A percentile compares a stretch with the other conserved stretches of the same genome.
Evolutionary conservation across 2,797 vertebrate species (phyloP).

Genomic region (Takifugu rubripes): DNA sequence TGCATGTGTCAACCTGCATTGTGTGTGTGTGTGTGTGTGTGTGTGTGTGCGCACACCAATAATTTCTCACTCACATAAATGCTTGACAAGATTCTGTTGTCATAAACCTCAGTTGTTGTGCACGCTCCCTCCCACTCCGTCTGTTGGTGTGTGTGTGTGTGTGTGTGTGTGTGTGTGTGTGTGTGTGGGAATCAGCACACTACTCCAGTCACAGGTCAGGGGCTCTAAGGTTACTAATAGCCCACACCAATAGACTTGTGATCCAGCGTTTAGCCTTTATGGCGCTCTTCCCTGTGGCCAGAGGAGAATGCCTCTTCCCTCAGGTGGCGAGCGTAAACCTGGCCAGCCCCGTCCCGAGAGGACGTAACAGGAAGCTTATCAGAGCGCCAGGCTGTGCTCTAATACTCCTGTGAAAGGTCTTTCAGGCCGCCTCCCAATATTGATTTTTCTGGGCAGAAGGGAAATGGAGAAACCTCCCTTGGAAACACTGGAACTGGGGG

Average conservation of each 20-base stretch:
- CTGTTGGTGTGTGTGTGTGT: constrained; percentile 3
- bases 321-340: constrained; percentile 67
- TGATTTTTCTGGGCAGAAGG: constrained; percentile 71
- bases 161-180: constrained; percentile 15
- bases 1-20: constrained; percentile 5
- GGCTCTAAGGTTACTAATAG: constrained; percentile 82
- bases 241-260: constrained; percentile 74
- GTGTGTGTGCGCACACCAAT: constrained; percentile 3
- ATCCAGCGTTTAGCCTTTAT: constrained; percentile 75
- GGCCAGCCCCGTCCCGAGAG: constrained; percentile 75
- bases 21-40: too few relatives aligned
- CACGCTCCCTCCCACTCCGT: constrained; percentile 31
- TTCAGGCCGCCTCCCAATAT: constrained; percentile 77
- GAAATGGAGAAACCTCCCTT: constrained; percentile 69
- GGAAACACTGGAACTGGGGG: constrained; percentile 38
- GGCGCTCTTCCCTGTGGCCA: constrained; percentile 71
- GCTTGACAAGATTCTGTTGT: constrained; percentile 62
- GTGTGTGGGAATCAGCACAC: constrained; percentile 79
- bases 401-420: constrained; percentile 85
- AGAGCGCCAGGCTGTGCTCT: constrained; percentile 74
- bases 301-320: constrained; percentile 72
- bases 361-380: constrained; percentile 80
- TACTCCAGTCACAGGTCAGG: constrained; percentile 79
- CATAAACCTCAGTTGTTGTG: constrained; percentile 57
- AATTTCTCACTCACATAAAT: constrained; percentile 53